Base-by-base conservation (phyloP, 35 echinoderm and acorn worm species). In the Anneissia japonica region DNA sequence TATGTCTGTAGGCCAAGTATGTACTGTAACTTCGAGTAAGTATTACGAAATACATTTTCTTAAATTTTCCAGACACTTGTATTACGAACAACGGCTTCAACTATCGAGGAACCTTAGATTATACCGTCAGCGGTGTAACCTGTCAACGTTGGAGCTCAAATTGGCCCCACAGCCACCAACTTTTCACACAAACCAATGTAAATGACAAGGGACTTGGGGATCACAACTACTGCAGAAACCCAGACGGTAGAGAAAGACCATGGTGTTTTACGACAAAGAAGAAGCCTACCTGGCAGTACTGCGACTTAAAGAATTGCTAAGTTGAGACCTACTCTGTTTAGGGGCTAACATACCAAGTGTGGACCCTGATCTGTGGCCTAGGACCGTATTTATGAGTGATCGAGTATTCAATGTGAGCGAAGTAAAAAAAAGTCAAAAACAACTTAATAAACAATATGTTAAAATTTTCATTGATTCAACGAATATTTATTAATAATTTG, bases 201-300 rank as follows among this genome's bases (percentile, higher is more conserved):
- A 82, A 77, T 30, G 89, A 94, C 46, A 90, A 86, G 84, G 96
- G 96, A 1, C 32, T 99, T 0, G 96, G 96, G 11, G 80, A 89
- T 38, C 96, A 99, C 72, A 99, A 99, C 74, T 93, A 37, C 79
- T 99, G 96, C 79, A 78, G 96, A 31, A 99, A 99, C 86, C 96
- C 96, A 7, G 85, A 82, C 3, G 89, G 92, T 12, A 82, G 83
- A 55, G 41, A 74, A 13, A 88, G 82, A 76, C 96, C 96, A 12
- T 99, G 96, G 96, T 99, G 96, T 73, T 99, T 91, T 39, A 99
- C 96, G 4, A 94, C 89, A 26, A 86, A 89, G 29, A 91, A 93
- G 92, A 88, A 89, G 39, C 39, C 37, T 0, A 72, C 76, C 7
- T 93, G 95, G 95, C 83, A 97, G 75, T 97, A 89, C 32, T 97